Percentiles rank a stretch among this genome's conserved stretches.
These are phyloP conservation scores for Esperia sulphurella DNA, from an alignment of 2,888 invertebrate species.

Conservation along the genomic window DNA sequence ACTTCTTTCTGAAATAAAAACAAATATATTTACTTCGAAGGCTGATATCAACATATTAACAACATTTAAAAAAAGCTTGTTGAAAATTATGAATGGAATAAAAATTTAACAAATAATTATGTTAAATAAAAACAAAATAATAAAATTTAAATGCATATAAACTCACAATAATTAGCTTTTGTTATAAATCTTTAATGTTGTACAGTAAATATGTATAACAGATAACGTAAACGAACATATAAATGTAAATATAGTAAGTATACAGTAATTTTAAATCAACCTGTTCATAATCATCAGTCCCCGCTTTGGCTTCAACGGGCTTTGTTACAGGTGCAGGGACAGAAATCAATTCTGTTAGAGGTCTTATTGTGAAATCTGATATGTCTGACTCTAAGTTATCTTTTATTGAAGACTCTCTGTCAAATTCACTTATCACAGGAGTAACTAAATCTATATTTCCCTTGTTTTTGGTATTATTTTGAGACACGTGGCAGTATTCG, in stretches of 20 bases:
- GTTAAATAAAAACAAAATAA: slow-evolving; percentile 9
- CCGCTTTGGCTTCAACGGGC: slow-evolving; percentile 36
- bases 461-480: slow-evolving; percentile 15
- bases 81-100: slow-evolving; percentile 7
- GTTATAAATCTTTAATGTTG: slow-evolving; percentile 50
- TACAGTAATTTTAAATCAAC: slow-evolving; percentile 68
- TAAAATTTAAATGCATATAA: slow-evolving; percentile 8
- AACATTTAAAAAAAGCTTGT: not conserved
- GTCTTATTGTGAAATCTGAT: slow-evolving; percentile 21
- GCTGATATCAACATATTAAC: slow-evolving; percentile 12
- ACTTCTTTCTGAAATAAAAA: slow-evolving; percentile 61
- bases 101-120: not conserved
- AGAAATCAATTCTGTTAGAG: slow-evolving; percentile 17
- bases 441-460: slow-evolving; percentile 14
- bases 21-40: slow-evolving; percentile 9
- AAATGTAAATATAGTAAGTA: slow-evolving; percentile 62
- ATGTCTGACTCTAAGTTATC: slow-evolving; percentile 16
- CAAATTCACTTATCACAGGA: slow-evolving; percentile 16
- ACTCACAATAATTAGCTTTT: slow-evolving; percentile 45
- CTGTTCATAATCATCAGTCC: slow-evolving; percentile 53
- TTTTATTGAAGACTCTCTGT: slow-evolving; percentile 9
- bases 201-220: slow-evolving; percentile 60
- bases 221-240: slow-evolving; percentile 57
- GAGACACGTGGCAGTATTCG: slow-evolving; percentile 38
- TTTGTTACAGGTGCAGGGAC: slow-evolving; percentile 21